phyloP scores from a whole-genome alignment of 2,113 vertebrate genomes.

The Carassius gibelio region DNA sequence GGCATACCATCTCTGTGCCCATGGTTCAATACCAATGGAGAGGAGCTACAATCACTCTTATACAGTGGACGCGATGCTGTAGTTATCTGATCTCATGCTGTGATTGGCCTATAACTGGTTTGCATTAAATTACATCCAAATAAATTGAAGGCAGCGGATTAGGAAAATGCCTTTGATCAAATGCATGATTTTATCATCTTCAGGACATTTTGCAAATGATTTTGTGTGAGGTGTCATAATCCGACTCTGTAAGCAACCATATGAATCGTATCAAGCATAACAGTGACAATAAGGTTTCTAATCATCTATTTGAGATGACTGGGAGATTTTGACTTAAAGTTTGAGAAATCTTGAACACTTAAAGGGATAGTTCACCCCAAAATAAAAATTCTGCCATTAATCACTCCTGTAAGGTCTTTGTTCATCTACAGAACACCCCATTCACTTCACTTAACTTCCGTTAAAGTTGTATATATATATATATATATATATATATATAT shows the following conservation, averaged over 20 bases:
- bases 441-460: too few species aligned
- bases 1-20: background rate
- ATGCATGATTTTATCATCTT: constrained; percentile 21
- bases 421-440: too few species aligned
- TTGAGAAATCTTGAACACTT: too few species aligned
- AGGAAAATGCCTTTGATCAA: constrained; percentile 18
- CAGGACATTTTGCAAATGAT: constrained; percentile 2
- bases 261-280: background rate
- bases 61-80: background rate
- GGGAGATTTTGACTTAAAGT: too few species aligned
- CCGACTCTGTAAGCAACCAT: background rate
- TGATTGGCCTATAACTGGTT: constrained; percentile 31
- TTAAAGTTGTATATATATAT: background rate
- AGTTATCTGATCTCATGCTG: constrained; percentile 38
- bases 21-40: constrained; percentile 5
- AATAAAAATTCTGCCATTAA: too few species aligned
- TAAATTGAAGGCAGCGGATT: constrained; percentile 6
- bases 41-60: constrained; percentile 12
- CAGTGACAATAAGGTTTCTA: background rate
- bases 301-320: background rate
- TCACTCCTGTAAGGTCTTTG: too few species aligned
- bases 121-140: constrained; percentile 33
- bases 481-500: too few species aligned
- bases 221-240: background rate
- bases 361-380: too few species aligned